Evolutionary conservation across 1,140 invertebrate species (phyloP).

Genomic region (Dendrolimus punctatus): DNA sequence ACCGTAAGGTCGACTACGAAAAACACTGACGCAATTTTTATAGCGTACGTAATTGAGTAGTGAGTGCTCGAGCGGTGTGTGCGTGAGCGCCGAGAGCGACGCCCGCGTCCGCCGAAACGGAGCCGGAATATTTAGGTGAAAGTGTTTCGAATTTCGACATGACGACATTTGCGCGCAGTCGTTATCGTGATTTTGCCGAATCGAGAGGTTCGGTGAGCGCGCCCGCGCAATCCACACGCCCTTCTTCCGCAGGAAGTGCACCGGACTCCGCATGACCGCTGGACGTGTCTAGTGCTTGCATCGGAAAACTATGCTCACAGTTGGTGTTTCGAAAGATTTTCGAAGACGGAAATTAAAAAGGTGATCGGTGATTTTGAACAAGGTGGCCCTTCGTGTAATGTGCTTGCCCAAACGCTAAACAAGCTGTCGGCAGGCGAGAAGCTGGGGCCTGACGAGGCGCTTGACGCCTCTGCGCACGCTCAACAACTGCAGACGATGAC

Average conservation of each 20-base stretch:
- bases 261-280: slow-evolving; percentile 36
- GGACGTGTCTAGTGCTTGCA: slow-evolving; percentile 45
- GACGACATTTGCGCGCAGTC: slow-evolving; percentile 69
- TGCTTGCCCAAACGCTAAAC: slow-evolving; percentile 44
- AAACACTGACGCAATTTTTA: slow-evolving; percentile 71
- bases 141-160: slow-evolving; percentile 71
- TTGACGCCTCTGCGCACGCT: slow-evolving; percentile 57
- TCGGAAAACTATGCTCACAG: slow-evolving; percentile 59
- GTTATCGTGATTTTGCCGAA: slow-evolving; percentile 71
- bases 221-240: slow-evolving; percentile 36
- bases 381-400: slow-evolving; percentile 58
- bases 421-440: slow-evolving; percentile 61
- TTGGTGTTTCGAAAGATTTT: slow-evolving; percentile 57
- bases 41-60: slow-evolving; percentile 65
- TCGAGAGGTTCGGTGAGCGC: slow-evolving; percentile 60
- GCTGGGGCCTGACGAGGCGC: slow-evolving; percentile 57
- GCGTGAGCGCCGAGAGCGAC: slow-evolving; percentile 68
- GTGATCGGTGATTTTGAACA: slow-evolving; percentile 50
- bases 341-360: slow-evolving; percentile 64
- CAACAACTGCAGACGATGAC: slow-evolving; percentile 65
- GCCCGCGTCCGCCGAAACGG: slow-evolving; percentile 67
- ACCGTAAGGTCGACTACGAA: slow-evolving; percentile 63
- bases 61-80: slow-evolving; percentile 52
- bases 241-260: slow-evolving; percentile 53
- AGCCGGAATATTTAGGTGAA: slow-evolving; percentile 71